Evolutionary conservation across 2,797 vertebrate genomes (phyloP), one percentile per base, ranked within the genome.

Genomic region (Pseudomugil tenellus): DNA sequence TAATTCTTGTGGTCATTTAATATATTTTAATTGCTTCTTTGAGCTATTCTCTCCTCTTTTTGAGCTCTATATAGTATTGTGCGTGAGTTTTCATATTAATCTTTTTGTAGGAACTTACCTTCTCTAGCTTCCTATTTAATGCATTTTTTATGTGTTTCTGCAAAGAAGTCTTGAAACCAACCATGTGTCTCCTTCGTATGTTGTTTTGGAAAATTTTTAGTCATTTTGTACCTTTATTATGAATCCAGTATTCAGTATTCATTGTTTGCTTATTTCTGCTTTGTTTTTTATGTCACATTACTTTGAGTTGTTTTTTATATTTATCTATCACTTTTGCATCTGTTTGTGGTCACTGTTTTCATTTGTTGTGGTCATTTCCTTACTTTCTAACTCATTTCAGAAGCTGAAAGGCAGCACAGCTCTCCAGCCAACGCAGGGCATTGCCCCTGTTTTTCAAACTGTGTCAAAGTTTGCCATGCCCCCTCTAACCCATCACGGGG

Each of bases 391-490:
- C 11, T 43, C 8, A n/a, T 6, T 12, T 49, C 21, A 13, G 46
- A 25, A 21, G 10, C 21, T 5, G 3, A 23, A n/a, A n/a, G n/a
- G n/a, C 70, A 81, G 67, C 80, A 7, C 81, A 10, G 83, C 77
- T 72, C 76, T 75, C 79, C 84, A 4, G 51, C 37, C 72, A 35
- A 57, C 74, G 58, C 80, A 26, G 70, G 63, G 74, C 83, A 59
- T 79, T 72, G 53, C 58, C 74, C 73, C 17, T 32, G 65, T 58
- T 72, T 55, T 6, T 75, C 60, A 64, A 84, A 88, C 84, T 83
- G 85, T 58, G 77, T 72, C 75, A 87, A 88, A 90, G 88, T 91
- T 83, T 57, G 56, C 82, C 85, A 79, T 86, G 3, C 74, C 70
- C 58, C 60, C 60, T 72, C 76, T 89, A 87, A 85, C 84, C 89